phyloP scores from a whole-genome alignment of 2,888 invertebrate genomes.

The Unio pictorum region DNA sequence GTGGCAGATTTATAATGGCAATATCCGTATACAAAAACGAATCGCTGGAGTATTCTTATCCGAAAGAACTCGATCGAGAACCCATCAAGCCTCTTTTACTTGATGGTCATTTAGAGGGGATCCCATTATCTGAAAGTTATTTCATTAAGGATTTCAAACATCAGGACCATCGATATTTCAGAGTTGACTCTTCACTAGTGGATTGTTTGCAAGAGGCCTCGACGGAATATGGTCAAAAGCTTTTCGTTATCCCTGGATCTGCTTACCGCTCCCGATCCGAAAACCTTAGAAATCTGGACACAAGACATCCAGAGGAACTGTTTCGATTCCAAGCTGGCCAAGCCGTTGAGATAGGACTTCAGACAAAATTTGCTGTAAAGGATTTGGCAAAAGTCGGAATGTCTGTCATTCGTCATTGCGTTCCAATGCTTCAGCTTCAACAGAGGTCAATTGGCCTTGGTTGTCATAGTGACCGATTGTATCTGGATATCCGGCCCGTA shows the following conservation, averaged over 20 bases:
- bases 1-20: conserved; percentile 4
- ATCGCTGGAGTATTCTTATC: conserved; percentile 6
- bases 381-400: conserved; percentile 7
- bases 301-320: conserved; percentile 9
- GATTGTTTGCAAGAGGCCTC: conserved; percentile 11
- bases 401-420: conserved; percentile 9
- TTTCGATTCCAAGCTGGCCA: conserved; percentile 9
- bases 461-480: conserved; percentile 18
- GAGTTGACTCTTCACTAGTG: conserved; percentile 10
- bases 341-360: conserved; percentile 7
- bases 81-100: conserved; percentile 4
- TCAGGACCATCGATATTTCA: conserved; percentile 3
- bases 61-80: conserved; percentile 4
- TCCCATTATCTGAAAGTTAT: conserved; percentile 9
- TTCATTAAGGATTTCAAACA: conserved; percentile 4
- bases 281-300: conserved; percentile 11
- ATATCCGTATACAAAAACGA: conserved; percentile 1
- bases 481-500: conserved; percentile 21
- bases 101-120: conserved; percentile 3
- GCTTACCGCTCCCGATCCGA: conserved; percentile 7
- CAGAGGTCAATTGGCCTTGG: conserved; percentile 19
- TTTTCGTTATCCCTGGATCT: conserved; percentile 8
- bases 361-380: background rate
- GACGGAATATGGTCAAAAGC: conserved; percentile 5
- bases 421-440: conserved; percentile 13